phyloP scores from a whole-genome alignment of 1,140 invertebrate genomes.

The Drosophila ananassae region DNA sequence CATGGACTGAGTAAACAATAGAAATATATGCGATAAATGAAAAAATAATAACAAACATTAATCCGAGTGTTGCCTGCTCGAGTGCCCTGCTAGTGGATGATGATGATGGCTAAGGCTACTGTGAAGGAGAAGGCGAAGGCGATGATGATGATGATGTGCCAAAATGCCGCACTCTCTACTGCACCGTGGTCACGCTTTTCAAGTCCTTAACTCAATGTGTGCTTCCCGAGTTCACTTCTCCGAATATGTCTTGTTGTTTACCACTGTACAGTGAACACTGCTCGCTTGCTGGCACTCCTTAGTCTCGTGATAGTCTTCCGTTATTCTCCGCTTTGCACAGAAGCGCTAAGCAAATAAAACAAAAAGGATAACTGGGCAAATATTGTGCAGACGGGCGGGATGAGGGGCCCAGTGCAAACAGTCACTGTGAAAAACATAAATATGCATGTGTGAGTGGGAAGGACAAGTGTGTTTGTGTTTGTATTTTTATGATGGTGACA shows the following conservation, averaged over 20 bases:
- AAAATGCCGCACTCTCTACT: conserved; percentile 42
- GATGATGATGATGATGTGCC: conserved; percentile 52
- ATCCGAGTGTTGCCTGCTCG: conserved; percentile 62
- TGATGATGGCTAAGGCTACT: conserved; percentile 19
- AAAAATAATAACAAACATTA: conserved; percentile 79
- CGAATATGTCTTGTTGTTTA: not conserved
- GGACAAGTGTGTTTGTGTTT: conserved; percentile 24
- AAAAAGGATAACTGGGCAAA: conserved; percentile 81
- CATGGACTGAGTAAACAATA: conserved; percentile 52
- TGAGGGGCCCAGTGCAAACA: conserved; percentile 20
- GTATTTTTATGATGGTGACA: conserved; percentile 59
- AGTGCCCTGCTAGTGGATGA: conserved; percentile 54
- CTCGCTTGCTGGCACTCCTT: conserved; percentile 43
- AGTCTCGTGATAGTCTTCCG: conserved; percentile 67
- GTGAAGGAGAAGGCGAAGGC: conserved; percentile 16
- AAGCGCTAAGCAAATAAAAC: conserved; percentile 82
- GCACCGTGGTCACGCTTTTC: conserved; percentile 10
- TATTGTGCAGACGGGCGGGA: conserved; percentile 62
- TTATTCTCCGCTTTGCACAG: conserved; percentile 69
- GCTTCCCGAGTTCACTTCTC: not conserved
- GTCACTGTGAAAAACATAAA: conserved; percentile 53
- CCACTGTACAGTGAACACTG: conserved; percentile 9
- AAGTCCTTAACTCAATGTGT: not conserved
- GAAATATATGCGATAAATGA: conserved; percentile 65
- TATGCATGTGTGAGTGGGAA: conserved; percentile 21